Percentiles rank a stretch among this genome's conserved stretches.
phyloP scores from a whole-genome alignment of 2,113 vertebrate species.

The Centropristis striata region DNA sequence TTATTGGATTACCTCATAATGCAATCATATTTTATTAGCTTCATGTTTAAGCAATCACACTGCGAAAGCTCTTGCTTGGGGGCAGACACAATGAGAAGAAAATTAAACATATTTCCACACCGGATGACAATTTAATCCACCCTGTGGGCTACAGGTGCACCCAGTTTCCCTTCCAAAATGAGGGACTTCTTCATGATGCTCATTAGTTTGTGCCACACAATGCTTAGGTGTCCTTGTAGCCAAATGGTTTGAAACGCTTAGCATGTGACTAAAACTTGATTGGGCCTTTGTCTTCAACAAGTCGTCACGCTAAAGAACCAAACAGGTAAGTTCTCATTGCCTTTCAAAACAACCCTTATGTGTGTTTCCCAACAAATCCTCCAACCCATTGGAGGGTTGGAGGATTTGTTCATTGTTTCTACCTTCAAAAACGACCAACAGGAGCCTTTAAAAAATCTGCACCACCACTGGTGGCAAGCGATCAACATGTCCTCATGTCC shows the following conservation, averaged over 20 bases:
- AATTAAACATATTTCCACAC: conserved; percentile 59
- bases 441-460: too few species aligned
- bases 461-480: too few species aligned
- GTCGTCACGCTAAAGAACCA: background rate
- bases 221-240: background rate
- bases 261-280: background rate
- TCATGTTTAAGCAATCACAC: conserved; percentile 66
- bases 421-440: too few species aligned
- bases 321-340: background rate
- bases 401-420: too few species aligned
- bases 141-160: conserved; percentile 53
- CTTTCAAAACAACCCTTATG: background rate
- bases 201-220: conserved; percentile 17
- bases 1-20: conserved; percentile 70
- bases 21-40: conserved; percentile 66
- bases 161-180: background rate
- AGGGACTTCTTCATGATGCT: conserved; percentile 14
- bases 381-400: too few species aligned
- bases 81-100: conserved; percentile 34
- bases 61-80: conserved; percentile 39
- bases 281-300: background rate
- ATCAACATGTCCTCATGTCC: too few species aligned
- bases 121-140: conserved; percentile 54
- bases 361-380: too few species aligned
- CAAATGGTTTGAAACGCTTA: background rate